Conservation (phyloP, 53 echinoderm and acorn worm genomes). For the Apostichopus leukothele region DNA sequence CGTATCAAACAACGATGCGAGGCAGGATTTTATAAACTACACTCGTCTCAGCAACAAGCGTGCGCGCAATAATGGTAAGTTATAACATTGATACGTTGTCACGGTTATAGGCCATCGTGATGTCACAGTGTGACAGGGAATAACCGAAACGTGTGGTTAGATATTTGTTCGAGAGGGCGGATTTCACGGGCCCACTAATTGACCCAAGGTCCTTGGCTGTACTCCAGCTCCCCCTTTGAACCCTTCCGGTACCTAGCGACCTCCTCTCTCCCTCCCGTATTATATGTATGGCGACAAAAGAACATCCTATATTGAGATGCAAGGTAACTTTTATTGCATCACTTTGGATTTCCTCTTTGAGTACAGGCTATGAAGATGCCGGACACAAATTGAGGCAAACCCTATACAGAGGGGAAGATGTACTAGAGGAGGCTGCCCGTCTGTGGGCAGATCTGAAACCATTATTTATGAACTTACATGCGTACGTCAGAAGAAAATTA, state of each 20-base stretch:
- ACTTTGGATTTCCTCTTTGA: neutral
- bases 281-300: no score
- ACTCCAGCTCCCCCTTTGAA: no score
- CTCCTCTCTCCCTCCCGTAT: no score
- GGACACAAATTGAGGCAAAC: constrained; percentile 18
- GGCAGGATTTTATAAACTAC: constrained; percentile 4
- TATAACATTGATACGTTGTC: no score
- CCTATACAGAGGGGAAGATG: neutral
- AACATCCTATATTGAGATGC: no score
- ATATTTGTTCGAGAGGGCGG: no score
- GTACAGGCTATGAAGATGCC: neutral
- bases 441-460: constrained; percentile 14
- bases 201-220: no score
- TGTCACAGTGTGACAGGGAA: no score
- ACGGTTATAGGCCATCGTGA: no score
- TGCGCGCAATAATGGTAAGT: neutral
- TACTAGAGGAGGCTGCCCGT: neutral
- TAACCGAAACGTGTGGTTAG: no score
- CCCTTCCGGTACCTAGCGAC: no score
- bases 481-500: constrained; percentile 31
- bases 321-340: neutral
- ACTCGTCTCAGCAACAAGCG: neutral
- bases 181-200: no score
- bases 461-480: constrained; percentile 3
- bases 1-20: neutral